These are phyloP conservation scores for Flexamia atlantica DNA, from an alignment of 2,888 invertebrate species.

Conservation along the genomic window DNA sequence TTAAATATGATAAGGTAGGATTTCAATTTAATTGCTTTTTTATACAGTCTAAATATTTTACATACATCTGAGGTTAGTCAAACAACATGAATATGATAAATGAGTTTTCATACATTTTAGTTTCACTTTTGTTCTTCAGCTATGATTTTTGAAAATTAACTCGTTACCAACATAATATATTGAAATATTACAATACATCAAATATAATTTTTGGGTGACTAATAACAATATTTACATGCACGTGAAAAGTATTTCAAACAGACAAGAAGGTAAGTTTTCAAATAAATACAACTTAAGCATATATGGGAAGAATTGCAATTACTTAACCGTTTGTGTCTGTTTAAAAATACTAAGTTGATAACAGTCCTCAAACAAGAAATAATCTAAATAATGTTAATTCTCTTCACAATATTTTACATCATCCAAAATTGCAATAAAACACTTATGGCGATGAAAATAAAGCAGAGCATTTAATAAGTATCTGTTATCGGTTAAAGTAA, in stretches of 20 bases:
- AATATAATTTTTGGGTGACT: slow-evolving; percentile 3
- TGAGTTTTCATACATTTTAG: background rate
- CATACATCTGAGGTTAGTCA: background rate
- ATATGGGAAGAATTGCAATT: background rate
- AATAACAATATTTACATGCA: slow-evolving; percentile 40
- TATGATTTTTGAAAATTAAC: background rate
- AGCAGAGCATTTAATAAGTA: background rate
- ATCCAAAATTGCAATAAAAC: background rate
- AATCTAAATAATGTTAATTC: background rate
- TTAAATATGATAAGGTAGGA: background rate
- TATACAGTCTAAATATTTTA: background rate
- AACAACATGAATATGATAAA: background rate
- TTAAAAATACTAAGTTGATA: background rate
- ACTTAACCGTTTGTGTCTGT: background rate
- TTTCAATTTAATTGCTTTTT: slow-evolving; percentile 2
- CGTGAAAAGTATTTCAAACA: background rate
- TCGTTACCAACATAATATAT: background rate
- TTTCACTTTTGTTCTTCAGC: slow-evolving; percentile 17
- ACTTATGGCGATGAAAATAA: background rate
- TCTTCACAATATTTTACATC: background rate
- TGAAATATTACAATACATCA: slow-evolving; percentile 33
- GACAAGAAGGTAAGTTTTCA: background rate
- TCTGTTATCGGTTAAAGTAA: background rate
- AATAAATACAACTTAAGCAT: background rate
- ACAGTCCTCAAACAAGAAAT: background rate